A percentile compares a stretch with the other conserved stretches of the same genome.
These are phyloP conservation scores for Eulacestoma nigropectus DNA, from an alignment of 2,113 vertebrate genomes.

Conservation along the genomic window DNA sequence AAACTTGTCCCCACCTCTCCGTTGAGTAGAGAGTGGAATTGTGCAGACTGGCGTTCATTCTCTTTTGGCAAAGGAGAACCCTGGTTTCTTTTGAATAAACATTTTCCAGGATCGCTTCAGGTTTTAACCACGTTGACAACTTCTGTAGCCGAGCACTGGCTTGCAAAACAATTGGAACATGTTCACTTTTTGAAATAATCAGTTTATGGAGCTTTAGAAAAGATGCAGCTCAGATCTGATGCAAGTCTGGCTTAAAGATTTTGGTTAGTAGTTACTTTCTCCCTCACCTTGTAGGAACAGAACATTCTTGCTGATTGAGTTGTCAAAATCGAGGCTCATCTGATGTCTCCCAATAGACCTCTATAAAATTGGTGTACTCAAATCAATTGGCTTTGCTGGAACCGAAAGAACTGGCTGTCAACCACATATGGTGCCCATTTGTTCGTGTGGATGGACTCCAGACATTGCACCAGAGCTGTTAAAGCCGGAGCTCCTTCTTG, in stretches of 20 bases:
- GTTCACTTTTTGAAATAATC: neutral
- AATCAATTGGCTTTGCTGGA: conserved; percentile 41
- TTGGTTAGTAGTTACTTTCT: neutral
- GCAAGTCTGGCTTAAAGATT: neutral
- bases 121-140: neutral
- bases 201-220: neutral
- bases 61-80: neutral
- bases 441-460: conserved; percentile 16
- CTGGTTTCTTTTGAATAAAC: neutral
- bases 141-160: neutral
- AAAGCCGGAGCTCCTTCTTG: neutral
- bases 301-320: conserved; percentile 43
- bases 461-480: neutral
- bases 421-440: conserved; percentile 8
- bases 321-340: conserved; percentile 44
- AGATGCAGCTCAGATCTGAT: neutral
- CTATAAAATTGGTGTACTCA: conserved; percentile 17
- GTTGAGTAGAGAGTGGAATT: neutral
- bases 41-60: neutral
- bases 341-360: conserved; percentile 36
- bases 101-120: neutral
- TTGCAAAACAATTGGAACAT: neutral
- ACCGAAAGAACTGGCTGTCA: neutral
- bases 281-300: neutral
- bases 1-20: neutral